phyloP scores from a whole-genome alignment of 2,113 vertebrate genomes.

The Calcarius ornatus region DNA sequence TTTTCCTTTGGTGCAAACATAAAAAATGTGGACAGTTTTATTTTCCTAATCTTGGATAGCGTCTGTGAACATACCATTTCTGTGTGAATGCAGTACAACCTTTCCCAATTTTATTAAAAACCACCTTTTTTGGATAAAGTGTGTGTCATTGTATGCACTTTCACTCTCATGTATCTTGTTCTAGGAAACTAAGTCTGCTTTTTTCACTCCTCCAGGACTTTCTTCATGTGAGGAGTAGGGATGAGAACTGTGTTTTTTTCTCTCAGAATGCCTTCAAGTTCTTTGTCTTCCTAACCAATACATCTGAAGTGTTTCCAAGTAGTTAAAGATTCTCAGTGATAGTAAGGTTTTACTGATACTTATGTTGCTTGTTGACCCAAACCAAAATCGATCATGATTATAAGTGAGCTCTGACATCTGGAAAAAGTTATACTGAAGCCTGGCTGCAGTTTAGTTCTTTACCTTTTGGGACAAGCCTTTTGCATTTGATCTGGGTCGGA shows the following conservation, averaged over 20 bases:
- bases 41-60: constrained; percentile 62
- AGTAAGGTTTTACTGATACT: not conserved
- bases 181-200: constrained; percentile 38
- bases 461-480: constrained; percentile 28
- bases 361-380: not conserved
- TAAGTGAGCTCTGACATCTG: constrained; percentile 3
- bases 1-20: constrained; percentile 60
- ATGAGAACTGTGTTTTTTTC: not conserved
- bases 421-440: not conserved
- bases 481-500: not conserved
- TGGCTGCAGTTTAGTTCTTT: not conserved
- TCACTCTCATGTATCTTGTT: constrained; percentile 44
- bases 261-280: not conserved
- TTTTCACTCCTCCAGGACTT: constrained; percentile 4
- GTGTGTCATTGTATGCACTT: constrained; percentile 4
- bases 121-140: constrained; percentile 48
- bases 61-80: constrained; percentile 43
- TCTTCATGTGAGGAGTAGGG: not conserved
- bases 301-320: constrained; percentile 25
- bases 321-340: not conserved
- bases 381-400: not conserved
- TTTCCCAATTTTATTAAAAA: constrained; percentile 66
- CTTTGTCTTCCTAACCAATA: constrained; percentile 10
- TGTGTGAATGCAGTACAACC: constrained; percentile 46
- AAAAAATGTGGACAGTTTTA: constrained; percentile 61